A percentile compares a stretch with the other conserved stretches of the same genome.
Conservation (phyloP, 2,113 vertebrate species). For the Sylvietta virens region DNA sequence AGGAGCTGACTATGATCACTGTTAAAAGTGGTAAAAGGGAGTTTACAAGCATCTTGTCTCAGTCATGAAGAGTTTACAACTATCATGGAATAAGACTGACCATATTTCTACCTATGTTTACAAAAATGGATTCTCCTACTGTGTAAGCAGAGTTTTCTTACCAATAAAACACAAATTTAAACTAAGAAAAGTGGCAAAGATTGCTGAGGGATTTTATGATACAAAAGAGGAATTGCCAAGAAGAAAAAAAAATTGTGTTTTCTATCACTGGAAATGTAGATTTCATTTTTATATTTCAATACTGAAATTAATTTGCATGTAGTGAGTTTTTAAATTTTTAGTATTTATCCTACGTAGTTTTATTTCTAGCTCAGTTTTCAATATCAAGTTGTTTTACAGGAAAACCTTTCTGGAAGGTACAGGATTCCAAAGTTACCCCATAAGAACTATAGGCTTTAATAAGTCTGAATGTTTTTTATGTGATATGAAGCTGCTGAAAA, state of each 20-base stretch:
- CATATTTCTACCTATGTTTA: neutral
- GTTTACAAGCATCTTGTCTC: neutral
- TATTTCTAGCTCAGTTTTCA: neutral
- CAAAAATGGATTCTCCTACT: neutral
- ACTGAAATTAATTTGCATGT: neutral
- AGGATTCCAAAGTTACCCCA: neutral
- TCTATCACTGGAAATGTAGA: neutral
- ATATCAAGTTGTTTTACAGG: neutral
- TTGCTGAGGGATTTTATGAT: neutral
- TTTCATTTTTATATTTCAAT: neutral
- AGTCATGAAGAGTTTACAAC: neutral
- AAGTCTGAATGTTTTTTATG: neutral
- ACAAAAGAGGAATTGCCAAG: neutral
- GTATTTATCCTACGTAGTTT: neutral
- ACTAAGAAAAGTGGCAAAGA: neutral
- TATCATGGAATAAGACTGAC: neutral
- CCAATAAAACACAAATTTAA: neutral
- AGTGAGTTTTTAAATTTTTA: neutral
- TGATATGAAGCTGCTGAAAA: neutral
- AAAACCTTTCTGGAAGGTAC: neutral
- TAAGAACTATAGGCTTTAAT: neutral
- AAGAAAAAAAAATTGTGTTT: neutral
- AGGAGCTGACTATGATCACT: neutral
- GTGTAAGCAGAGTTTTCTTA: neutral
- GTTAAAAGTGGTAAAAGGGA: neutral